Base-by-base conservation (phyloP, 2,888 invertebrate species). In the Criorhina ranunculi region DNA sequence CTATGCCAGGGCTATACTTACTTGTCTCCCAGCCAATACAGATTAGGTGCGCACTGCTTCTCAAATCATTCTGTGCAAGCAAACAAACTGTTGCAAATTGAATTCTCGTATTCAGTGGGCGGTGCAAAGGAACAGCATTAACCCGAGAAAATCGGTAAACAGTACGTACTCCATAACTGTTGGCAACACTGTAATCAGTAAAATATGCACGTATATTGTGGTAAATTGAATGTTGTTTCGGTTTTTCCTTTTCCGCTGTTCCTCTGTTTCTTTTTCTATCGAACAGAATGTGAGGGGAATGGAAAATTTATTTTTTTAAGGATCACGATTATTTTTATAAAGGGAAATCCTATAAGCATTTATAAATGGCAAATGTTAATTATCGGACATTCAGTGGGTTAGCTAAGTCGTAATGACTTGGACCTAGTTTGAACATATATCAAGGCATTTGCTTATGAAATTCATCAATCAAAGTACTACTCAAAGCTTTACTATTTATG, bases 31-130 rank as follows among this genome's bases (percentile, higher is more conserved):
- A 31, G 53, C 55, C 62, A 51, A 69, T 57, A 70, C 64, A 76
- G 70, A 85, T 80, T 85, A 85, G 69, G 85, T 60, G 69, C 75
- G 75, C 76, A 49, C 57, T 85, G 55, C 57, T 85, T 53, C 69
- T 60, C 60, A 85, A 80, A 76, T 80, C 80, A 75, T 85, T 64
- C 33, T 15, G 57, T 66, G 69, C 85, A 70, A 85, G 85, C 57
- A 85, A 85, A 85, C 85, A 85, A 85, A 85, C 85, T 85, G 85
- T 85, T 85, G 85, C 85, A 80, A 85, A 85, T 85, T 85, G 85
- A 69, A 85, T 85, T 76, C 80, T 72, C 33, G 51, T 72, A 78
- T 69, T 79, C 69, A 53, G 69, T 79, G 79, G 69, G 79, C 53
- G 55, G 72, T n/a, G 33, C 57, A 8, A 19, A n/a, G 33, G 11